Conservation (phyloP, 64 coral and sea anemone species). For the Montipora sp. region DNA sequence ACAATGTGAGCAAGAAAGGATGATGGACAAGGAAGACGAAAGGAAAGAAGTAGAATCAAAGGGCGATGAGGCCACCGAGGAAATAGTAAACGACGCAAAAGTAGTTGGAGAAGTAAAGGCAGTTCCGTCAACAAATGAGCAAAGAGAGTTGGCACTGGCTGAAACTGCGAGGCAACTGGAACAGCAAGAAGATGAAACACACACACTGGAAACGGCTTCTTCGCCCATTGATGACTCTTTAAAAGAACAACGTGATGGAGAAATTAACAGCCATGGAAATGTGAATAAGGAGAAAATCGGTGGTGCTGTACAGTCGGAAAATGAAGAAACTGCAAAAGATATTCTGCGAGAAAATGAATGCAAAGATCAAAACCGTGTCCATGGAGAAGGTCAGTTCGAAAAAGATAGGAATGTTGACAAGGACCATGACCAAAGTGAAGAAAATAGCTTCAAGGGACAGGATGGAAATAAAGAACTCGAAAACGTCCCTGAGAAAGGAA, state of each 20-base stretch:
- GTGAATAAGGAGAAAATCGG: not conserved
- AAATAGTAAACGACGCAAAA: too few species aligned
- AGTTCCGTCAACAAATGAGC: not conserved
- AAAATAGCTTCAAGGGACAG: not conserved
- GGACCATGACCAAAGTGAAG: not conserved
- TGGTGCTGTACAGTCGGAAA: not conserved
- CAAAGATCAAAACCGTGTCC: not conserved
- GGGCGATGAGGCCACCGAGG: too few species aligned
- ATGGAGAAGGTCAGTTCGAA: not conserved
- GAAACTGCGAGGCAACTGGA: not conserved
- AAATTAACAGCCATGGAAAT: not conserved
- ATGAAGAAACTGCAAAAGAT: not conserved
- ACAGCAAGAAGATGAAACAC: slow-evolving; percentile 8
- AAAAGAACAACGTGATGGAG: not conserved
- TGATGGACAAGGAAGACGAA: too few species aligned
- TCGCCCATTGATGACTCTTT: not conserved
- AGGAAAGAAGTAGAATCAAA: too few species aligned
- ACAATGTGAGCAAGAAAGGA: not conserved
- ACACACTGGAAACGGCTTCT: not conserved
- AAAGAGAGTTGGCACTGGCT: not conserved
- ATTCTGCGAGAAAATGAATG: not conserved
- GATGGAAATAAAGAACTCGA: not conserved
- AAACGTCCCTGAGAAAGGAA: not conserved
- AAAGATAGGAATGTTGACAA: not conserved
- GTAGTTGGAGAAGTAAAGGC: too few species aligned